phyloP scores from a whole-genome alignment of 2,113 vertebrate species.

The Origma solitaria region DNA sequence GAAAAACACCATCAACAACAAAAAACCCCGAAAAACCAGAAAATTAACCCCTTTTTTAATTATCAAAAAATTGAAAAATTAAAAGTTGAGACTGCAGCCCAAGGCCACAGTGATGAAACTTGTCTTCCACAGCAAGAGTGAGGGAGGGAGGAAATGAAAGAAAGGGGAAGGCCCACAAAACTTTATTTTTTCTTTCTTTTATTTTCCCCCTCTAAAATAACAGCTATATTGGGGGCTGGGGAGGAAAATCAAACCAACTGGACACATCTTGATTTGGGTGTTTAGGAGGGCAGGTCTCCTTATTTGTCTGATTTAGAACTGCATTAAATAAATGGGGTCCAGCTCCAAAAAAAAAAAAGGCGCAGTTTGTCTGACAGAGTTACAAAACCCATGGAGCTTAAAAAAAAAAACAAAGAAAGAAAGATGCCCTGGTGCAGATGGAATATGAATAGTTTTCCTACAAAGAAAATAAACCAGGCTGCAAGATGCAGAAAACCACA shows the following conservation, averaged over 20 bases:
- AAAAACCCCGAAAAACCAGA: not conserved
- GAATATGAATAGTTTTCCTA: slow-evolving; percentile 18
- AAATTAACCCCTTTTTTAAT: not conserved
- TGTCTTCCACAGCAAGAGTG: not conserved
- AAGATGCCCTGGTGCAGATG: slow-evolving; percentile 2
- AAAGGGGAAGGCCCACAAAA: not conserved
- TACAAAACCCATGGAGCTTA: not conserved
- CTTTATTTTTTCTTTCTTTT: not conserved
- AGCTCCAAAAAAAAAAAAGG: not conserved
- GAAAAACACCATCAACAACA: not conserved
- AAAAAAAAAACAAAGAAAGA: not conserved
- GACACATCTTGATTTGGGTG: not conserved
- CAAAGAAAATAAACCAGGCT: slow-evolving; percentile 47
- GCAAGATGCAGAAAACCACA: slow-evolving; percentile 60
- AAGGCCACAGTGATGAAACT: not conserved
- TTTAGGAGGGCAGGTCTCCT: not conserved
- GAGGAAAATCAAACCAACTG: not conserved
- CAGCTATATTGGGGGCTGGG: not conserved
- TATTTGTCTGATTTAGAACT: not conserved
- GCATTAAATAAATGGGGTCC: not conserved
- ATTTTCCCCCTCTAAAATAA: not conserved
- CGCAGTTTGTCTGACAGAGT: not conserved
- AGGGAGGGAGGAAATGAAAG: not conserved
- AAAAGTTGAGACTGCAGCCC: not conserved
- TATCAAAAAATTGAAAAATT: not conserved